Conservation (phyloP, 2,113 vertebrate species). For the Pseudopodoces humilis region DNA sequence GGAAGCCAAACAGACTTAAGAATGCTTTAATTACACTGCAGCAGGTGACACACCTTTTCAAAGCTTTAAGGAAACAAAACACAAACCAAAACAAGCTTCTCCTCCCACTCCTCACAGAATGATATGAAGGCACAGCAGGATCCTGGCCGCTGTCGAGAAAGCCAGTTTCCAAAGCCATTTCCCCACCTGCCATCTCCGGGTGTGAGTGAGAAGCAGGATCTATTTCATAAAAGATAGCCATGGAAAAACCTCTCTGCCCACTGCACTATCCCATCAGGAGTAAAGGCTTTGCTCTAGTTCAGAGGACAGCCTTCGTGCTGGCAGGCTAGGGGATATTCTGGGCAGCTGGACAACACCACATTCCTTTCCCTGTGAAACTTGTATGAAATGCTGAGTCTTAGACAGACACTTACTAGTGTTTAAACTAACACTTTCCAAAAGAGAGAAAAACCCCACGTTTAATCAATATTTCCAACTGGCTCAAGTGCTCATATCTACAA, state of each 20-base stretch:
- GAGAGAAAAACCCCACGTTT: background rate
- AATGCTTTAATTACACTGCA: background rate
- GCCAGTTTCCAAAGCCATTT: background rate
- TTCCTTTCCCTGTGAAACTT: conserved; percentile 24
- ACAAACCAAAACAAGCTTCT: background rate
- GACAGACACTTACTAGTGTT: background rate
- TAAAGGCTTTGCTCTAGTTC: background rate
- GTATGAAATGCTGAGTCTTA: background rate
- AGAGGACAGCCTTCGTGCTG: background rate
- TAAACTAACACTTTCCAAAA: conserved; percentile 5
- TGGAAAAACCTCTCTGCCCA: background rate
- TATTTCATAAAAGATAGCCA: background rate
- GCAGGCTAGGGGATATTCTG: background rate
- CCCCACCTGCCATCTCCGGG: background rate
- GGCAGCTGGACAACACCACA: background rate
- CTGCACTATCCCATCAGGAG: background rate
- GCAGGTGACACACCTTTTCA: background rate
- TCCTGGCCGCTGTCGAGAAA: background rate
- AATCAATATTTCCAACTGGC: conserved; percentile 4
- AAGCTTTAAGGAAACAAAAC: conserved; percentile 19
- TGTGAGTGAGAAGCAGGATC: background rate
- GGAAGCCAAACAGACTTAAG: background rate
- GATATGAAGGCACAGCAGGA: background rate
- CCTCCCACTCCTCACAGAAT: background rate
- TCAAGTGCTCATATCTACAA: background rate